phyloP scores from a whole-genome alignment of 2,113 vertebrate species.

The Calidris pygmaea region DNA sequence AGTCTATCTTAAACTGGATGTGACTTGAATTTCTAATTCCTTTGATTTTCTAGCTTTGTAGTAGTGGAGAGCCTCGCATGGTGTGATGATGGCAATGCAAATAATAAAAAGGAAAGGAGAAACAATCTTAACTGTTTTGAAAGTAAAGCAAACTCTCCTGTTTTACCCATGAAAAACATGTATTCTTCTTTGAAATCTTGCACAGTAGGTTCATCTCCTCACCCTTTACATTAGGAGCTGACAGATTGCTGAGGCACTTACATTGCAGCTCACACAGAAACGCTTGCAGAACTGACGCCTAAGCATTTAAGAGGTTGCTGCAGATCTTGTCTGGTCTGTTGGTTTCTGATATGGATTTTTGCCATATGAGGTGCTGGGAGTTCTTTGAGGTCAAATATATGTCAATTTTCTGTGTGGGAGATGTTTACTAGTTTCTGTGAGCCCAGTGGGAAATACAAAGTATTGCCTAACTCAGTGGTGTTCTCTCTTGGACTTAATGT shows the following conservation, averaged over 20 bases:
- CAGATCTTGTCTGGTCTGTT: background rate
- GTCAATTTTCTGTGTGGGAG: background rate
- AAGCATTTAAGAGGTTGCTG: background rate
- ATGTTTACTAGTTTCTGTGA: background rate
- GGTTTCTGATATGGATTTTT: background rate
- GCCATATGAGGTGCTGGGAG: background rate
- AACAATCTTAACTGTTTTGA: background rate
- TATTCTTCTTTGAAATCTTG: background rate
- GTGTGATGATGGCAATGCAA: background rate
- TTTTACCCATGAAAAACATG: background rate
- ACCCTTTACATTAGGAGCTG: background rate
- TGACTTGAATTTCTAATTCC: conserved; percentile 15
- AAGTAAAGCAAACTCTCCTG: background rate
- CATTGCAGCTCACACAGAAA: background rate
- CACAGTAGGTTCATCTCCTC: background rate
- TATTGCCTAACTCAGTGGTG: background rate
- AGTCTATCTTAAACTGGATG: background rate
- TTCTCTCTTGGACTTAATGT: background rate
- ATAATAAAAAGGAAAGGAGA: background rate
- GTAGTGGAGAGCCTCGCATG: background rate
- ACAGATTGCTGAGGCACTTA: background rate
- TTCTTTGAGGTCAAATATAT: background rate
- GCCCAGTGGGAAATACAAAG: background rate
- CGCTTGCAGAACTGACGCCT: background rate
- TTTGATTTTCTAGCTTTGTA: background rate